Base-by-base conservation (phyloP, 2,888 invertebrate species). In the Disparrhopalites patrizii region DNA sequence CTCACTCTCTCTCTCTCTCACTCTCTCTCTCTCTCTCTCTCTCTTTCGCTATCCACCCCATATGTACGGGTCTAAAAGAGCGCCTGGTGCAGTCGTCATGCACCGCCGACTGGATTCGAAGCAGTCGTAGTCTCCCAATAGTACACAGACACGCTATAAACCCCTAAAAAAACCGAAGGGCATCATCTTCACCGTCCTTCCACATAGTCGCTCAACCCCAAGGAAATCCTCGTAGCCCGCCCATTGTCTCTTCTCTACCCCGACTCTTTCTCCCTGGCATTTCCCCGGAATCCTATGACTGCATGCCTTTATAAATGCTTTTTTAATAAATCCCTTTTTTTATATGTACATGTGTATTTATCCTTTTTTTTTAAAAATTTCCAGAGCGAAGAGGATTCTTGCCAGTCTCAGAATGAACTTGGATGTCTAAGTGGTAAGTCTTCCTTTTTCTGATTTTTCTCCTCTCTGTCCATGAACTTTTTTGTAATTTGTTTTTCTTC, bases 381-480 rank as follows among this genome's bases (percentile, higher is more conserved):
- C 2, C 47, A 47, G 47, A 47, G 47, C 25, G 47, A 47, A 8
- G 47, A 47, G 47, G 47, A 47, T 13, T 47, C 47, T 47, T 47
- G 7, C 23, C 47, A 47, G 23, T 47, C 47, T 3, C 47, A 47
- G 15, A 25, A 47, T 47, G 47, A 47, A 47, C 47, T 47, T 25
- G 25, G 5, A 5, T 20, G 25, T 47, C 25, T 20, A 20, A 47
- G 25, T 3, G 47, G 47, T 47, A 47, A 40, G 3, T 5, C n/a
- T n/a, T n/a, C n/a, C n/a, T n/a, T n/a, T n/a, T n/a, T n/a, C n/a
- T n/a, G n/a, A n/a, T n/a, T n/a, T n/a, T n/a, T n/a, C n/a, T n/a
- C n/a, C n/a, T n/a, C n/a, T n/a, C n/a, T n/a, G n/a, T n/a, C n/a
- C n/a, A n/a, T n/a, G n/a, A n/a, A n/a, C n/a, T n/a, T n/a, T n/a